These are phyloP conservation scores for Lepidonotus clava DNA, from an alignment of 2,888 invertebrate genomes.

Conservation along the genomic window DNA sequence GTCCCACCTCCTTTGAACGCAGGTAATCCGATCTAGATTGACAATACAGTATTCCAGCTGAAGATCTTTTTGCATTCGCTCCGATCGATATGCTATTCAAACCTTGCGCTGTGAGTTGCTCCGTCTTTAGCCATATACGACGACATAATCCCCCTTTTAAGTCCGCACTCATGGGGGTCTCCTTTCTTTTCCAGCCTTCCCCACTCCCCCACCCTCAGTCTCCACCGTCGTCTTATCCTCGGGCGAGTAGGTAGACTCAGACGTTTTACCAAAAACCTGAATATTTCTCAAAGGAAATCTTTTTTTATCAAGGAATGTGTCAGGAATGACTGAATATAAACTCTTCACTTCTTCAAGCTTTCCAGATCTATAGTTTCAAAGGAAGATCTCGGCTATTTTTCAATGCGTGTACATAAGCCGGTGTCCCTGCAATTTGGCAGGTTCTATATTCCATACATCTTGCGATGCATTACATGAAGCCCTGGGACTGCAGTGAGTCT, in stretches of 20 bases:
- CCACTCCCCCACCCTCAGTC: neutral
- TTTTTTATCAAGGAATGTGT: conserved; percentile 6
- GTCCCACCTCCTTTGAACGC: conserved; percentile 13
- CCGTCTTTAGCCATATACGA: neutral
- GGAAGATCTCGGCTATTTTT: no score
- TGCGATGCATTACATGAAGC: no score
- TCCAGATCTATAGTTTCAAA: no score
- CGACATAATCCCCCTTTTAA: neutral
- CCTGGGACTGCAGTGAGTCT: no score
- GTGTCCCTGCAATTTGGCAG: no score
- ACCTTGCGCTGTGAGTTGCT: no score
- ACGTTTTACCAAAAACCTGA: neutral
- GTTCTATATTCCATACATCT: no score
- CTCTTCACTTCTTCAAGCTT: no score
- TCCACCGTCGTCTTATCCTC: neutral
- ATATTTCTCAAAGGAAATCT: neutral
- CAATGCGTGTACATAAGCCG: no score
- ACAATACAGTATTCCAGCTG: conserved; percentile 20
- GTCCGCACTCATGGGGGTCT: neutral
- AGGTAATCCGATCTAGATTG: conserved; percentile 52
- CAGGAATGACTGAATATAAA: neutral
- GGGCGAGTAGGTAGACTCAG: neutral
- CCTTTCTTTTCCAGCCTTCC: no score
- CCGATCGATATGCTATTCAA: conserved; percentile 45
- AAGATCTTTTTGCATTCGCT: neutral